phyloP scores from a whole-genome alignment of 1,140 invertebrate genomes.

The Heliconius himera region DNA sequence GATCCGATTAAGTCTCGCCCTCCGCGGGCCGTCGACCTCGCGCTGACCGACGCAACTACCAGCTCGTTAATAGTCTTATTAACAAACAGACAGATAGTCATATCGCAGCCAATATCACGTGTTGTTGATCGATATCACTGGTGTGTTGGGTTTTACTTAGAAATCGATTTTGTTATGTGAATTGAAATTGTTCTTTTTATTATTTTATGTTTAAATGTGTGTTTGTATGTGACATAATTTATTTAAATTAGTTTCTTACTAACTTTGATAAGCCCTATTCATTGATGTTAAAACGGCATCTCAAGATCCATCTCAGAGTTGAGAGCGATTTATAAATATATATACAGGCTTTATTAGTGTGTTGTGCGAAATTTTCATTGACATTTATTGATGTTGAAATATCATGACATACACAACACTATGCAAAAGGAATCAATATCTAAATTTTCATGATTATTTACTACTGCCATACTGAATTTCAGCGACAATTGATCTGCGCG shows the following conservation, averaged over 20 bases:
- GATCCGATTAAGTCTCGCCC: constrained; percentile 27
- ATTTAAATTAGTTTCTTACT: too few species aligned
- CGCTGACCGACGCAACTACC: constrained; percentile 6
- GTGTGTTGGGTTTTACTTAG: neutral
- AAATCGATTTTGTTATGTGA: neutral
- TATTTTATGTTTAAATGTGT: too few species aligned
- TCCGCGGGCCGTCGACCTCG: constrained; percentile 33
- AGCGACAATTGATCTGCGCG: neutral
- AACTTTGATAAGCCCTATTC: too few species aligned
- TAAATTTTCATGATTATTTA: neutral
- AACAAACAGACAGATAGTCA: constrained; percentile 41
- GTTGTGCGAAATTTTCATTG: neutral
- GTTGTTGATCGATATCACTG: neutral
- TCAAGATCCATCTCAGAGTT: too few species aligned
- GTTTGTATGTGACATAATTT: too few species aligned
- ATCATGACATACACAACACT: too few species aligned
- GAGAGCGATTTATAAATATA: too few species aligned
- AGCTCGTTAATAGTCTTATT: constrained; percentile 50
- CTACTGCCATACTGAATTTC: neutral
- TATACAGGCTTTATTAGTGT: neutral
- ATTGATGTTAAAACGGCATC: too few species aligned
- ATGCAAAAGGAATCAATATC: neutral
- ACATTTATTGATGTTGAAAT: too few species aligned
- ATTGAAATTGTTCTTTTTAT: too few species aligned
- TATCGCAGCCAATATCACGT: constrained; percentile 2